A percentile compares a stretch with the other conserved stretches of the same genome.
Conservation (phyloP, 53 echinoderm and acorn worm species). For the Paracentrotus lividus region DNA sequence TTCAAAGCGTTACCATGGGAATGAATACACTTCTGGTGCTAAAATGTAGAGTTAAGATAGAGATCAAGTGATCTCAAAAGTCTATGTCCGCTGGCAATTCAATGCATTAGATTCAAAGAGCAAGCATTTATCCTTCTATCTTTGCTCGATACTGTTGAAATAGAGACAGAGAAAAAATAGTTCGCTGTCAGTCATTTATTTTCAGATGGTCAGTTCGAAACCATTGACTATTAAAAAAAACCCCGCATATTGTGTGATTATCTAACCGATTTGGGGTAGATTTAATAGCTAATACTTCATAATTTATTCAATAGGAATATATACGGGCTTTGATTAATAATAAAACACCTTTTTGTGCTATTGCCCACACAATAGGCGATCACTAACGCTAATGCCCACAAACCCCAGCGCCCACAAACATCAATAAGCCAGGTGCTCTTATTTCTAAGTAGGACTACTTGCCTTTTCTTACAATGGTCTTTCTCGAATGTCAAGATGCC, state of each 20-base stretch:
- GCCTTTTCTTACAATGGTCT: not conserved
- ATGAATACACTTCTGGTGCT: not conserved
- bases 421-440: not conserved
- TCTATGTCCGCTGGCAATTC: not conserved
- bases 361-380: not conserved
- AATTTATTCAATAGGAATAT: not conserved
- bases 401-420: not conserved
- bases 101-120: conserved; percentile 20
- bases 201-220: not conserved
- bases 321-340: not conserved
- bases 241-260: too few relatives aligned
- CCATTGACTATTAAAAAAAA: not conserved
- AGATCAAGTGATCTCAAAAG: not conserved
- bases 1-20: conserved; percentile 12
- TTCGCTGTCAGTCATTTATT: not conserved
- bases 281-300: not conserved
- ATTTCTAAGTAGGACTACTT: not conserved
- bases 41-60: not conserved
- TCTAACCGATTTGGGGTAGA: not conserved
- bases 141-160: not conserved
- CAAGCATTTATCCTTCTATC: conserved; percentile 1
- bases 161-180: not conserved
- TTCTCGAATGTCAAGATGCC: not conserved
- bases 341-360: not conserved
- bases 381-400: not conserved